Conservation (phyloP, 2,797 vertebrate species). For the Antennarius maculatus region DNA sequence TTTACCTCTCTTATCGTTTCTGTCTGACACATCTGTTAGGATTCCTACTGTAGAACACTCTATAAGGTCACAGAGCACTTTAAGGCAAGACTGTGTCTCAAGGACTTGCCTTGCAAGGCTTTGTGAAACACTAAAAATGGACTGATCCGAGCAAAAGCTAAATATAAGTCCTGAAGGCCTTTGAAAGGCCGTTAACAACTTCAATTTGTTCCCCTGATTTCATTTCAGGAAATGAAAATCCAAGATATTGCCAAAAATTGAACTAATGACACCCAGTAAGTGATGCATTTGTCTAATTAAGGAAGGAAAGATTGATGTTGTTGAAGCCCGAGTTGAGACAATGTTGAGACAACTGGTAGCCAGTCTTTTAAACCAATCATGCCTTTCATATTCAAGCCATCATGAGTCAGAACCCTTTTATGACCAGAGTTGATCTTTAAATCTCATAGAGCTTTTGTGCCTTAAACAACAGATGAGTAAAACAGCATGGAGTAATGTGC, state of each 20-base stretch:
- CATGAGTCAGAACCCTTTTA: background rate
- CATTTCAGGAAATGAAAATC: background rate
- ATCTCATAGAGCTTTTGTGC: background rate
- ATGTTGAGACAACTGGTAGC: background rate
- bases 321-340: background rate
- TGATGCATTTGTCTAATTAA: background rate
- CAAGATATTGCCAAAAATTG: background rate
- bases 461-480: too few species aligned
- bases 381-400: background rate
- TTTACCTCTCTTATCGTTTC: conserved; percentile 11
- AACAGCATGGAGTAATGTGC: too few species aligned
- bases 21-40: conserved; percentile 8
- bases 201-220: background rate
- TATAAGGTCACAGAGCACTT: conserved; percentile 6
- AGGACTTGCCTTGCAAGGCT: background rate
- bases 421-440: background rate
- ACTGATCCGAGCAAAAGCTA: background rate
- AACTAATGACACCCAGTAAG: background rate
- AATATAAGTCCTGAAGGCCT: too few species aligned
- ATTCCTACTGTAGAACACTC: background rate
- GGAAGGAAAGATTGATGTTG: background rate
- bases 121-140: background rate
- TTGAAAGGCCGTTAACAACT: background rate
- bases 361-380: background rate
- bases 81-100: background rate